Conservation (phyloP, 2,888 invertebrate genomes). For the Eupithecia pulchellata region DNA sequence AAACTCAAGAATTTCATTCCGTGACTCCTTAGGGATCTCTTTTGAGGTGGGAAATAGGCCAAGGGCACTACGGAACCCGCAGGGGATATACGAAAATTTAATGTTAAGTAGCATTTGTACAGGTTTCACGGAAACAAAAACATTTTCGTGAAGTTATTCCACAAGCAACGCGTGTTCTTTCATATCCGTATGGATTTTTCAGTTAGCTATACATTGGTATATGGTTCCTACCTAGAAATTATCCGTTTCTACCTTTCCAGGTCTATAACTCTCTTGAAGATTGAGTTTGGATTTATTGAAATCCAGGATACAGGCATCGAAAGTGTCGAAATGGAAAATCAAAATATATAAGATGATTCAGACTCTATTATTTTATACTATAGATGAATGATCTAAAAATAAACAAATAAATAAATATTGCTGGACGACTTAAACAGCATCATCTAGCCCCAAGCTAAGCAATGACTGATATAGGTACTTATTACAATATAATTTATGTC, state of each 20-base stretch:
- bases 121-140: neutral
- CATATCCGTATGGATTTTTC: neutral
- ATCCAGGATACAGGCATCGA: neutral
- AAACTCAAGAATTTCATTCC: constrained; percentile 21
- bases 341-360: no score
- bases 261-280: no score
- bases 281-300: no score
- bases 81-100: constrained; percentile 38
- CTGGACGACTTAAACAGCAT: no score
- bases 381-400: no score
- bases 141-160: neutral
- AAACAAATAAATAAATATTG: no score
- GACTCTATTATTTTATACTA: no score
- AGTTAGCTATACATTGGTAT: neutral
- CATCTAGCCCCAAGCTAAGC: no score
- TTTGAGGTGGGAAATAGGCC: constrained; percentile 40
- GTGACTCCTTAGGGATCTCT: constrained; percentile 34
- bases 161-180: neutral
- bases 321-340: no score
- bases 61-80: constrained; percentile 37
- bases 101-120: constrained; percentile 17
- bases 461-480: no score
- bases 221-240: neutral
- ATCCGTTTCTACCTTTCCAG: no score
- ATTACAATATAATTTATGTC: no score